phyloP scores from a whole-genome alignment of 2,888 invertebrate genomes.

The Perdita meconis region DNA sequence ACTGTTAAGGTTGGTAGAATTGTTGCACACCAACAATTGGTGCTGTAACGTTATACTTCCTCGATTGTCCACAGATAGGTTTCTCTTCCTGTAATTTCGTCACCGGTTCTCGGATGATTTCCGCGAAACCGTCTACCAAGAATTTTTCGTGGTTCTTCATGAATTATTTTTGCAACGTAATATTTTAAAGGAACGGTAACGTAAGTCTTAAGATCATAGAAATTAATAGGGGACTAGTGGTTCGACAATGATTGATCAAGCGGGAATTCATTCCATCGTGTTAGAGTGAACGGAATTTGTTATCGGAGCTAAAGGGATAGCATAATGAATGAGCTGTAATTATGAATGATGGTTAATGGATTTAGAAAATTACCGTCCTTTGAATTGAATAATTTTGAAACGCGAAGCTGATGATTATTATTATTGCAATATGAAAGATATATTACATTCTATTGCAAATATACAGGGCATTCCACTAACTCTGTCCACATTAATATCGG shows the following conservation, averaged over 20 bases:
- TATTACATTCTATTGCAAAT: neutral
- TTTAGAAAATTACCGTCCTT: conserved; percentile 46
- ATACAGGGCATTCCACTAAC: too few relatives aligned
- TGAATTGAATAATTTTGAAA: conserved; percentile 9
- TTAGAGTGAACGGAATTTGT: neutral
- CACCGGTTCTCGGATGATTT: neutral
- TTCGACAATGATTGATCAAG: conserved; percentile 35
- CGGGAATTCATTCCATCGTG: conserved; percentile 21
- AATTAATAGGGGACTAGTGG: neutral
- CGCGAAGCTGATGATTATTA: conserved; percentile 10
- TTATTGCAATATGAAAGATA: conserved; percentile 15
- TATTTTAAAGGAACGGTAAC: neutral
- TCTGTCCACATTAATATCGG: too few relatives aligned
- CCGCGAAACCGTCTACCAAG: too few relatives aligned
- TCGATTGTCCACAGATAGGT: neutral
- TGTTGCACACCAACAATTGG: conserved; percentile 8
- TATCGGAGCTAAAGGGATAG: conserved; percentile 20
- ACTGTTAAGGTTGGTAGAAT: conserved; percentile 7
- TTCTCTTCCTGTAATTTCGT: neutral
- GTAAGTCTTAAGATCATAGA: neutral
- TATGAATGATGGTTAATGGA: conserved; percentile 37
- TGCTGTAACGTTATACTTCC: conserved; percentile 13
- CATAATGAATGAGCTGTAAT: conserved; percentile 50
- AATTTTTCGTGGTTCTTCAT: too few relatives aligned
- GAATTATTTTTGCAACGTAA: too few relatives aligned